Evolutionary conservation across 2,797 vertebrate genomes (phyloP), one percentile per base, ranked within the genome.

Genomic region (Sebastes matsubarae): DNA sequence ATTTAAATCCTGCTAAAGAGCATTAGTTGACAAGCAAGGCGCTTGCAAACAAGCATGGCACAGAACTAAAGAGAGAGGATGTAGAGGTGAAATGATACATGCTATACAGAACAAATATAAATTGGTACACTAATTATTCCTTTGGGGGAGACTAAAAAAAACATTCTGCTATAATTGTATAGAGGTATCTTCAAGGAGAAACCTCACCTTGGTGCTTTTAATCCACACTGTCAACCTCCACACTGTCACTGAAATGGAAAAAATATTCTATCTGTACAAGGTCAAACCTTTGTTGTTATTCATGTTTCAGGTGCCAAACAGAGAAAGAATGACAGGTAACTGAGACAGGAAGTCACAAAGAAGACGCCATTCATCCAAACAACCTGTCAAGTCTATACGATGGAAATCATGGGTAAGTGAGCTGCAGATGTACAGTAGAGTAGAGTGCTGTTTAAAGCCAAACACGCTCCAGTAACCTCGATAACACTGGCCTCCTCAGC

Each of bases 1-100:
- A 94, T 94, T 93, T 91, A 96, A 96, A 96, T 95, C 95, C 93
- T 59, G 38, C 80, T 83, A 85, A 87, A 94, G 87, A 96, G 94
- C 90, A 90, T 97, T 96, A 95, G 87, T 88, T 92, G 80, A 87
- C 93, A 93, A 86, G 85, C 87, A 89, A 91, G 89, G 81, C 77
- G 77, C 85, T 85, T 87, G 79, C 90, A 87, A 93, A 91, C 91
- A 93, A 86, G 68, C 91, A 73, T 79, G 84, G 76, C 77, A 68
- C 68, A 74, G 32, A 46, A 46, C 42, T 46, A 46, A 69, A 25
- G 55, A 61, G 55, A 61, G 68, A 74, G 65, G 68, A 58, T 65
- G 52, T 63, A 27, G 61, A 72, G 54, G 83, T 83, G 58, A 77
- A 79, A 71, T 58, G 64, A 88, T 77, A 74, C 66, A 68, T 79